Evolutionary conservation across 2,888 invertebrate species (phyloP).

Genomic region (Chrysodeixis includens): DNA sequence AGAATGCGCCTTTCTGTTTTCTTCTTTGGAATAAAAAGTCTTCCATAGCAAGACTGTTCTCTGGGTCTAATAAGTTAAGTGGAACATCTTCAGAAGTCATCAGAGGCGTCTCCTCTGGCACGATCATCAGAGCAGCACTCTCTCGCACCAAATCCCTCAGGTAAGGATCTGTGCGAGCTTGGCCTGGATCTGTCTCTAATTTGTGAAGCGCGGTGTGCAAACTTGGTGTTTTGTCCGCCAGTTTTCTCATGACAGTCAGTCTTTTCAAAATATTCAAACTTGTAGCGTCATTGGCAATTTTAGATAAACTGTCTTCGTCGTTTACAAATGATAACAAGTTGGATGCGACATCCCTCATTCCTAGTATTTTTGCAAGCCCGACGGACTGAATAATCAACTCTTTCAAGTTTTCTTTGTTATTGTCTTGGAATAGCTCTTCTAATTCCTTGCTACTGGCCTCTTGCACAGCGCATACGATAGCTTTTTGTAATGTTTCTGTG

Average conservation of each 20-base stretch:
- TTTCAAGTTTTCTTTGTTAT: conserved; percentile 81
- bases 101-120: conserved; percentile 90
- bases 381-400: conserved; percentile 90
- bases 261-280: conserved; percentile 92
- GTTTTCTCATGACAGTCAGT: conserved; percentile 91
- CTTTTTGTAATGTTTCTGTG: conserved; percentile 91
- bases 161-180: conserved; percentile 91
- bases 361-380: conserved; percentile 92
- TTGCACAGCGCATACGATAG: conserved; percentile 91
- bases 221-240: conserved; percentile 91
- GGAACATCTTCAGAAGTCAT: conserved; percentile 93
- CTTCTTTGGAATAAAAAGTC: conserved; percentile 91
- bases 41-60: conserved; percentile 93
- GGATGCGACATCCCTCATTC: conserved; percentile 90
- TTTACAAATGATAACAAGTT: conserved; percentile 87
- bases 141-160: conserved; percentile 92
- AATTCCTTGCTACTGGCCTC: conserved; percentile 90
- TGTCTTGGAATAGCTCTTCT: conserved; percentile 86
- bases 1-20: conserved; percentile 89
- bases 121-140: conserved; percentile 92
- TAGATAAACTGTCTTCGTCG: conserved; percentile 88
- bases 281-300: conserved; percentile 89
- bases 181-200: conserved; percentile 91
- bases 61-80: conserved; percentile 90
- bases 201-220: conserved; percentile 90